phyloP scores from a whole-genome alignment of 2,888 invertebrate genomes.

The Cerceris ruficornis region DNA sequence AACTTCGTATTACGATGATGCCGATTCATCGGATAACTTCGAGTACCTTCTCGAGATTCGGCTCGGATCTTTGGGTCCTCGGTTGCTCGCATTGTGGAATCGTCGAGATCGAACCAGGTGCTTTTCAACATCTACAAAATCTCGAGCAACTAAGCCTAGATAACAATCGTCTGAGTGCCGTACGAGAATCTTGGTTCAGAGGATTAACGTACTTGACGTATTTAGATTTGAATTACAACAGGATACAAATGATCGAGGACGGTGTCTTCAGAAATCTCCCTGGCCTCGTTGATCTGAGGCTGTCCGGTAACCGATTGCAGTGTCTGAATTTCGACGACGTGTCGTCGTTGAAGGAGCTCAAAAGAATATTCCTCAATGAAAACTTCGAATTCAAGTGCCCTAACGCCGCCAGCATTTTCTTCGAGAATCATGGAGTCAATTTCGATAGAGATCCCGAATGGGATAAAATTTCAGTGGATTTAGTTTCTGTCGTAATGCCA shows the following conservation, averaged over 20 bases:
- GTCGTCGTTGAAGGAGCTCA: constrained; percentile 64
- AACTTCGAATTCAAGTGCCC: constrained; percentile 76
- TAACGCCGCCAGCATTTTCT: constrained; percentile 67
- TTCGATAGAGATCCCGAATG: constrained; percentile 74
- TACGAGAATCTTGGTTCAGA: constrained; percentile 73
- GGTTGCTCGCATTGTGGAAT: constrained; percentile 75
- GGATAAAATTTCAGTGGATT: constrained; percentile 63
- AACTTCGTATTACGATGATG: constrained; percentile 73
- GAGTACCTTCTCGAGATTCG: constrained; percentile 72
- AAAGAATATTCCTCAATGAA: constrained; percentile 72
- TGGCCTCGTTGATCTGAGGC: constrained; percentile 72
- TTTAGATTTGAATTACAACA: constrained; percentile 76
- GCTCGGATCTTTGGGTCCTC: constrained; percentile 70
- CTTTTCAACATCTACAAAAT: constrained; percentile 69
- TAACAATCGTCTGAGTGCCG: constrained; percentile 69
- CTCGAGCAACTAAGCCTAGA: constrained; percentile 76
- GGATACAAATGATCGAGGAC: constrained; percentile 72
- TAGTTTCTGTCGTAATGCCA: constrained; percentile 8
- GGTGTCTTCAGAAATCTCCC: constrained; percentile 71
- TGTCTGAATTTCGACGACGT: constrained; percentile 73
- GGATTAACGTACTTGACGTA: constrained; percentile 72
- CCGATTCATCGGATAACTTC: constrained; percentile 65
- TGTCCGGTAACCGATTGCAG: constrained; percentile 76
- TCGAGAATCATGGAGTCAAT: constrained; percentile 63
- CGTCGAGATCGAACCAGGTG: constrained; percentile 71